These are phyloP conservation scores for Pteropus rufus DNA, from an alignment of 2,797 vertebrate species.

Conservation along the genomic window DNA sequence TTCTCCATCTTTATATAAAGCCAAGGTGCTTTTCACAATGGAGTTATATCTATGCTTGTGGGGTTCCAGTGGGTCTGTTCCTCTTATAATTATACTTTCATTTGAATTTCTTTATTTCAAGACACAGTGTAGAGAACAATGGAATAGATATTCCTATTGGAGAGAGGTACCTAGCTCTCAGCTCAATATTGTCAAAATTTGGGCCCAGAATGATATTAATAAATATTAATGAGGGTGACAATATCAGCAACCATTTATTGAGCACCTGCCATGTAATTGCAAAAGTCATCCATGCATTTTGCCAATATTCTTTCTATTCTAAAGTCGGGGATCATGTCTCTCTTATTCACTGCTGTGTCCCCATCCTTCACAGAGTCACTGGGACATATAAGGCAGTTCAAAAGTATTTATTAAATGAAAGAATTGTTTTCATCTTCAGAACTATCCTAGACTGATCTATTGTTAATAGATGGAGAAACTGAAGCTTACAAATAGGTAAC, in stretches of 20 bases:
- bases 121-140: background rate
- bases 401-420: background rate
- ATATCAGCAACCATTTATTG: background rate
- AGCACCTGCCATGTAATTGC: background rate
- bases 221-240: background rate
- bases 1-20: background rate
- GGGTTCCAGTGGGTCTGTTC: background rate
- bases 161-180: background rate
- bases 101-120: background rate
- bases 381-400: background rate
- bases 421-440: background rate
- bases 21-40: background rate
- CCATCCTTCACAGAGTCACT: background rate
- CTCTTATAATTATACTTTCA: background rate
- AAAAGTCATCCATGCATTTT: constrained; percentile 13
- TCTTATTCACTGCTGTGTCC: background rate
- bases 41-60: background rate
- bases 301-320: background rate
- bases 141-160: background rate
- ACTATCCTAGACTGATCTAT: background rate
- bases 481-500: background rate
- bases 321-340: background rate
- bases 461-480: background rate
- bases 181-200: background rate
- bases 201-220: background rate